Percentiles rank a stretch among this genome's conserved stretches.
Evolutionary conservation across 2,888 invertebrate genomes (phyloP).

Genomic region (Protula sp.): DNA sequence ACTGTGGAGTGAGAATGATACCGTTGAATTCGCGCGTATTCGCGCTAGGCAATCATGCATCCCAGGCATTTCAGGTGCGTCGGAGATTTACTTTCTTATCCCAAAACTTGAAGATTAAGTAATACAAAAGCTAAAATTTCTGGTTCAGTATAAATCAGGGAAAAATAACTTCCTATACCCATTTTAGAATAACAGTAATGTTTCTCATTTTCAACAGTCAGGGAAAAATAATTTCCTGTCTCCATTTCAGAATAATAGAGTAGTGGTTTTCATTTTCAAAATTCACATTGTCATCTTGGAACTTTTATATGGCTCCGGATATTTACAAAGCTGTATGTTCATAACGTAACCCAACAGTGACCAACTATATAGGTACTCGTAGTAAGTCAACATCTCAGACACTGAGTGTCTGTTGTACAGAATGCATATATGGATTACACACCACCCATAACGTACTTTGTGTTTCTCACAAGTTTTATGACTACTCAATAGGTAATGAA

Average conservation of each 20-base stretch:
- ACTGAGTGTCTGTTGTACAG: not conserved
- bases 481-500: constrained; percentile 39
- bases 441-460: not conserved
- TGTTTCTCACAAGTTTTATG: too few species aligned
- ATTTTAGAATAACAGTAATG: too few species aligned
- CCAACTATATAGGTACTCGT: not conserved
- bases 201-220: not conserved
- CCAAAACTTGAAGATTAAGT: too few species aligned
- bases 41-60: constrained; percentile 39
- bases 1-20: constrained; percentile 33
- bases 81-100: not conserved
- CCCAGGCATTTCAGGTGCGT: constrained; percentile 33
- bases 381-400: not conserved
- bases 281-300: not conserved
- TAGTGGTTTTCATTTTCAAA: not conserved
- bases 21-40: constrained; percentile 38
- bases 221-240: too few species aligned
- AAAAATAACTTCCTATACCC: too few species aligned
- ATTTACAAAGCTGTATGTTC: not conserved
- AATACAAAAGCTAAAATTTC: too few species aligned
- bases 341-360: not conserved
- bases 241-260: too few species aligned
- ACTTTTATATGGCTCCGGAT: not conserved
- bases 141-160: not conserved
- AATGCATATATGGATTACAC: not conserved